Conservation (phyloP, 2,797 vertebrate genomes). For the Karalla daura region DNA sequence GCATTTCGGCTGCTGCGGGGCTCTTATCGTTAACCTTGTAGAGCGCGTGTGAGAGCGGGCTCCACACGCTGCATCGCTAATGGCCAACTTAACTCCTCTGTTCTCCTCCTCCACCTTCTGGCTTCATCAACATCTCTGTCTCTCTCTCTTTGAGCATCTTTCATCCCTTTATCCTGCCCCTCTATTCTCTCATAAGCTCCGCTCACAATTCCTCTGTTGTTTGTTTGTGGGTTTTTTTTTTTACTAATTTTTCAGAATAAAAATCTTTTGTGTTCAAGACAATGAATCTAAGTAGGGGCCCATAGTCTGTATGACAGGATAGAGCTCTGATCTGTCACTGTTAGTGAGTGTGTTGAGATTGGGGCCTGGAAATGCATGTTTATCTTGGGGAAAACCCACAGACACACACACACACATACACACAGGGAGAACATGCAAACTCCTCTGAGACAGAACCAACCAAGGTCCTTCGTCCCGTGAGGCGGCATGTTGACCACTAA, state of each 20-base stretch:
- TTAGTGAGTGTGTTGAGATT: conserved; percentile 30
- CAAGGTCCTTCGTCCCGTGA: too few species aligned
- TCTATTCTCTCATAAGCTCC: conserved; percentile 19
- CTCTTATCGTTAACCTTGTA: conserved; percentile 90
- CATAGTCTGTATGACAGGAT: conserved; percentile 15
- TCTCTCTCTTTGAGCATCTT: conserved; percentile 35
- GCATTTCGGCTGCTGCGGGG: conserved; percentile 86
- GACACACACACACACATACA: too few species aligned
- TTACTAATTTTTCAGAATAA: background rate
- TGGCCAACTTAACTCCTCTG: conserved; percentile 82
- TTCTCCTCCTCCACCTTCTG: conserved; percentile 73
- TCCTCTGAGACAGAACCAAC: too few species aligned
- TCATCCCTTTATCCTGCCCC: conserved; percentile 29
- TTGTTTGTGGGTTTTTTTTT: conserved; percentile 1
- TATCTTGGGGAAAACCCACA: too few species aligned
- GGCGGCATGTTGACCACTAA: too few species aligned
- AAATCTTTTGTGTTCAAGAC: background rate
- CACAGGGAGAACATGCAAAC: too few species aligned
- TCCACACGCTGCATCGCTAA: conserved; percentile 80
- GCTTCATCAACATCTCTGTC: conserved; percentile 67
- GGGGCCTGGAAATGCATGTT: too few species aligned
- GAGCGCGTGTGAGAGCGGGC: conserved; percentile 79
- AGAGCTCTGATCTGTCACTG: conserved; percentile 30
- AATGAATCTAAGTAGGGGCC: conserved; percentile 4
- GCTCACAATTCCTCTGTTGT: background rate